phyloP scores from a whole-genome alignment of 2,888 invertebrate genomes.

The Plusia festucae region DNA sequence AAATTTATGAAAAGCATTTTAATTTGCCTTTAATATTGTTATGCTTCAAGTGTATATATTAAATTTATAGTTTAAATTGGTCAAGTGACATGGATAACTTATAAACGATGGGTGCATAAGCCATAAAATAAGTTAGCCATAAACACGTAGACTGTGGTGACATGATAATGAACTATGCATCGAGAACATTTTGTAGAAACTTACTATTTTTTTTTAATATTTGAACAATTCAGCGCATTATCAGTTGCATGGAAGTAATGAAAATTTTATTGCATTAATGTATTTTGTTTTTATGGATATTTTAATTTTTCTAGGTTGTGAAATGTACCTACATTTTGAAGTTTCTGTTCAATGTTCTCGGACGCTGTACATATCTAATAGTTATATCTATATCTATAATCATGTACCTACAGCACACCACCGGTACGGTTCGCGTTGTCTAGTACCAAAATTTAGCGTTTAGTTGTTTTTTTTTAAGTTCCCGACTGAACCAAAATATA shows the following conservation, averaged over 20 bases:
- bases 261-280: neutral
- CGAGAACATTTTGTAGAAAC: constrained; percentile 28
- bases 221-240: too few species aligned
- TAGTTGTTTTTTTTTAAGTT: constrained; percentile 85
- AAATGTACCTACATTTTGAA: neutral
- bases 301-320: neutral
- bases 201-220: too few species aligned
- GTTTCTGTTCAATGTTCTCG: constrained; percentile 16
- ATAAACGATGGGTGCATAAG: constrained; percentile 73
- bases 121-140: constrained; percentile 79
- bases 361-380: constrained; percentile 44
- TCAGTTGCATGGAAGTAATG: neutral
- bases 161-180: constrained; percentile 56
- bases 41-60: constrained; percentile 53
- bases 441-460: constrained; percentile 85
- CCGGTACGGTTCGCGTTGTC: constrained; percentile 73
- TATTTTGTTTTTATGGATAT: neutral
- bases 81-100: constrained; percentile 59
- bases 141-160: constrained; percentile 64
- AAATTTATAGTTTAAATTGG: constrained; percentile 44
- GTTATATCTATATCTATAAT: constrained; percentile 57
- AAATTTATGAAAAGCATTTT: constrained; percentile 32
- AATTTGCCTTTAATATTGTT: constrained; percentile 40
- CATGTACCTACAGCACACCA: constrained; percentile 65
- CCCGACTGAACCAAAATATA: constrained; percentile 89